Base-by-base conservation (phyloP, 2,888 invertebrate genomes). In the Acrocyrtus sp. region DNA sequence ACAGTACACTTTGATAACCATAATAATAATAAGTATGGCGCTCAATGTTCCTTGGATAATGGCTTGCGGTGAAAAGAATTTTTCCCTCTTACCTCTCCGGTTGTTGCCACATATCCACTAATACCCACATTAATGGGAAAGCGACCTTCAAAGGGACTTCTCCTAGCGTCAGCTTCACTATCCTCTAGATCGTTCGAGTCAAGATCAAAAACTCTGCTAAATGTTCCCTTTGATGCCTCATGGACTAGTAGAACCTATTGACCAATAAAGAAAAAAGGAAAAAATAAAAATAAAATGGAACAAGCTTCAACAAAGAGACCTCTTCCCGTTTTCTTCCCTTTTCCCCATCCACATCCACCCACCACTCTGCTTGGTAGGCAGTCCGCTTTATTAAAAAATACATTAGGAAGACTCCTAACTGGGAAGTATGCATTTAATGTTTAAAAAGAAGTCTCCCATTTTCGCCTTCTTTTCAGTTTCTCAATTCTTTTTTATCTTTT, bases 121-220 rank as follows among this genome's bases (percentile, higher is more conserved):
- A 97, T 95, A 73, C 96, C 96, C 80, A 96, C 91, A 85, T 96
- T 96, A 83, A 96, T 94, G 41, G 96, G 96, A 86, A 96, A 96
- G 80, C 96, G 89, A 83, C 94, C 94, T 85, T 95, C 95, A 85
- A 92, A 94, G 57, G 95, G 95, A 84, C 91, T 91, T 84, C 80
- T 93, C 83, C 94, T 88, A 50, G 91, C 89, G 80, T 91, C 92
- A 54, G 90, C 90, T 80, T 93, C 92, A 82, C 94, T 94, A 75
- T 90, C 90, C 81, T 91, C 91, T 83, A 93, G 87, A 85, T 96
- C 96, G 80, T 91, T 94, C 6, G 94, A 94, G 85, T 96, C 94
- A 83, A 96, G 90, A 85, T 96, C 96, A 85, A 96, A 96, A 48
- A 96, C 96, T 62, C 96, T 89, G 39, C 95, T 95, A 85, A 96